phyloP scores from a whole-genome alignment of 2,888 invertebrate genomes.

The Hyposoter dolosus region DNA sequence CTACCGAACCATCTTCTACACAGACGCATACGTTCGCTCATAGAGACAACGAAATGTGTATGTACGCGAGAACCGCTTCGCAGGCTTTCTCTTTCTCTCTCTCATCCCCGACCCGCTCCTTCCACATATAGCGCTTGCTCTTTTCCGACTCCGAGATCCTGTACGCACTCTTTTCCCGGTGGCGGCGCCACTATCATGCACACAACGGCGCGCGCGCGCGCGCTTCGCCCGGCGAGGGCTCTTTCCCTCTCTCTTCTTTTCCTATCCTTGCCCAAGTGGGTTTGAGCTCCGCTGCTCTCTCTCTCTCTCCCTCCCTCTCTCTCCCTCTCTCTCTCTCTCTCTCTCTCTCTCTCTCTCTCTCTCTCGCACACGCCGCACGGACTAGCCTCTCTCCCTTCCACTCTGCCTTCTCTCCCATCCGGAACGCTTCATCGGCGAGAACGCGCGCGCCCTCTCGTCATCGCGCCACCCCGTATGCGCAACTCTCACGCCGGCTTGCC shows the following conservation, averaged over 20 bases:
- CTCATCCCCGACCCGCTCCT: neutral
- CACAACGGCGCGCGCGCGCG: constrained; percentile 3
- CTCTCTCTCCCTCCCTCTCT: constrained; percentile 36
- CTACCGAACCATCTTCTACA: constrained; percentile 1
- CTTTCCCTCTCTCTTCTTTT: constrained; percentile 17
- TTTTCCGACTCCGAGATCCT: constrained; percentile 24
- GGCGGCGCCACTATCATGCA: constrained; percentile 12
- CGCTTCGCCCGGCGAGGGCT: constrained; percentile 32
- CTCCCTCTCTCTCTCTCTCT: constrained; percentile 18
- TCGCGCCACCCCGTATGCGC: constrained; percentile 58
- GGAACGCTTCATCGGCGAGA: constrained; percentile 36
- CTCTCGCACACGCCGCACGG: neutral
- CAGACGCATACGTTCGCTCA: neutral
- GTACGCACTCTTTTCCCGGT: constrained; percentile 32
- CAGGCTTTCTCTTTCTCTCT: constrained; percentile 46
- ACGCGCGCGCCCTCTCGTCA: constrained; percentile 61
- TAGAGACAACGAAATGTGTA: neutral
- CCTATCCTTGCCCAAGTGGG: neutral
- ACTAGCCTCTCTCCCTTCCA: constrained; percentile 25
- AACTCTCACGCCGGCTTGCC: constrained; percentile 27
- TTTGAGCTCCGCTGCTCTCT: neutral
- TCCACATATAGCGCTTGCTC: constrained; percentile 29
- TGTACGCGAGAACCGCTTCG: neutral
- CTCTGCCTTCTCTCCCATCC: constrained; percentile 66
- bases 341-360: no score